phyloP scores from a whole-genome alignment of 2,888 invertebrate species.

The Norana najaformis region DNA sequence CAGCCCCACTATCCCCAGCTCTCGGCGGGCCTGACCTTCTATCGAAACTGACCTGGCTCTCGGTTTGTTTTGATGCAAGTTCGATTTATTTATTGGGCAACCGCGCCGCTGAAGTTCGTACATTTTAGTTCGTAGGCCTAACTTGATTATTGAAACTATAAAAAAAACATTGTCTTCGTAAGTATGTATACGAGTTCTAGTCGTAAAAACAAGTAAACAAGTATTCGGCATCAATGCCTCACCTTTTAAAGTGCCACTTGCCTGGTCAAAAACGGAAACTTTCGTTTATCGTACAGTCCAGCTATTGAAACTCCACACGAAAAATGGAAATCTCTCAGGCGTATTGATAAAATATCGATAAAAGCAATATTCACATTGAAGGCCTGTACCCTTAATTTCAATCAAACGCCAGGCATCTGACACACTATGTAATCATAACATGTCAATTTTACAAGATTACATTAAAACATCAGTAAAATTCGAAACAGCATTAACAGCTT shows the following conservation, averaged over 20 bases:
- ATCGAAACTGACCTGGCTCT: too few species aligned
- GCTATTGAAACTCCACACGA: not conserved
- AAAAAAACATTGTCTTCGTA: not conserved
- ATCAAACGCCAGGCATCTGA: not conserved
- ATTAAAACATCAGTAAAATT: not conserved
- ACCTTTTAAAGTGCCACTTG: not conserved
- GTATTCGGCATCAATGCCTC: not conserved
- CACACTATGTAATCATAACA: not conserved
- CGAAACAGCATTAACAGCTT: not conserved
- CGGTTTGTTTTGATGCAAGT: too few species aligned
- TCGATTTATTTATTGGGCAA: not conserved
- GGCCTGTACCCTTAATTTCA: too few species aligned
- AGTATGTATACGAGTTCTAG: not conserved
- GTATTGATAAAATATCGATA: not conserved
- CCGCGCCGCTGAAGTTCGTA: not conserved
- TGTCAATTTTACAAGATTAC: not conserved
- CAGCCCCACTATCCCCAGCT: too few species aligned
- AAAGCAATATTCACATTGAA: not conserved
- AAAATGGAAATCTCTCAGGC: not conserved
- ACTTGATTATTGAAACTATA: too few species aligned
- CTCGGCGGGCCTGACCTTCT: too few species aligned
- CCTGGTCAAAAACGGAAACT: not conserved
- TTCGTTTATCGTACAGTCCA: not conserved
- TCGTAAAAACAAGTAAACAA: too few species aligned
- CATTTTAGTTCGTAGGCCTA: too few species aligned